Conservation (phyloP, 1,140 invertebrate species). For the Ephestia elutella region DNA sequence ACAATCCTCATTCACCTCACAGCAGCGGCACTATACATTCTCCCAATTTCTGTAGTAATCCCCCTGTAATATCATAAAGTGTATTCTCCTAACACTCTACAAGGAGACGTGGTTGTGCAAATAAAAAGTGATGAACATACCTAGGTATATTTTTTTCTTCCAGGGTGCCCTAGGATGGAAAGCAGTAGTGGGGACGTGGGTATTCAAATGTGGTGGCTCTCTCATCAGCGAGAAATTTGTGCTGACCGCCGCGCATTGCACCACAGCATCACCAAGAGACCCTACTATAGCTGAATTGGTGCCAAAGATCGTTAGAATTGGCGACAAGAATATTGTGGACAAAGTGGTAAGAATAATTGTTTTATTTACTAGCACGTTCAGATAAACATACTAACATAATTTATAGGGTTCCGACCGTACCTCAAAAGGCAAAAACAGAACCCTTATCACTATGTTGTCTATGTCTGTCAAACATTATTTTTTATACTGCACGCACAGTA, state of each 20-base stretch:
- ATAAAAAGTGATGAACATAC: background rate
- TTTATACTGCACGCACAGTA: too few relatives aligned
- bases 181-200: conserved; percentile 28
- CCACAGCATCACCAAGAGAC: conserved; percentile 21
- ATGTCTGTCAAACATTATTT: background rate
- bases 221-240: conserved; percentile 37
- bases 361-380: too few relatives aligned
- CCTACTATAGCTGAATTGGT: conserved; percentile 20
- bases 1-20: too few relatives aligned
- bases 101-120: too few relatives aligned
- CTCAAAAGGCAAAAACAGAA: background rate
- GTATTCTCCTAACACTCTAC: too few relatives aligned
- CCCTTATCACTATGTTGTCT: background rate
- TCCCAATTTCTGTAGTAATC: too few relatives aligned
- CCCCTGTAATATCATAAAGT: too few relatives aligned
- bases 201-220: conserved; percentile 38
- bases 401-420: too few relatives aligned
- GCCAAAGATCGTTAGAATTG: conserved; percentile 38
- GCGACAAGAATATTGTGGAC: conserved; percentile 23
- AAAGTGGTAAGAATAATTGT: background rate
- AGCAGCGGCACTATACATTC: too few relatives aligned
- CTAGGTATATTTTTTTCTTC: conserved; percentile 5
- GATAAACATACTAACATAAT: too few relatives aligned
- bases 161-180: conserved; percentile 34
- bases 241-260: conserved; percentile 39